phyloP scores from a whole-genome alignment of 2,113 vertebrate genomes.

The Meles meles region DNA sequence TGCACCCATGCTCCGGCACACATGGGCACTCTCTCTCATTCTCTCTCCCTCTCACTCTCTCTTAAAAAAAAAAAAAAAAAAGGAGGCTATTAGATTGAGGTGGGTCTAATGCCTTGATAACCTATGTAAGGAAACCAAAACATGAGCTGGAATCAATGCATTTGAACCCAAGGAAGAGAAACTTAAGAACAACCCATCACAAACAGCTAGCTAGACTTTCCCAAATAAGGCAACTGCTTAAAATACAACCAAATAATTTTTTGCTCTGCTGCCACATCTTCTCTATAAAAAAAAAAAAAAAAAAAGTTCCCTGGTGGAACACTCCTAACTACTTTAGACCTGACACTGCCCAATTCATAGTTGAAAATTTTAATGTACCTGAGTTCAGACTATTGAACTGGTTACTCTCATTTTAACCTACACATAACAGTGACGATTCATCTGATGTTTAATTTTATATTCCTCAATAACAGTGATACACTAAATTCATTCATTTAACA shows the following conservation, averaged over 20 bases:
- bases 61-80: neutral
- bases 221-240: neutral
- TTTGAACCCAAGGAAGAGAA: neutral
- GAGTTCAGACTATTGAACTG: neutral
- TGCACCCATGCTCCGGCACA: rapidly evolving
- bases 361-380: neutral
- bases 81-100: neutral
- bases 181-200: neutral
- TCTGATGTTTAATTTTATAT: neutral
- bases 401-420: neutral
- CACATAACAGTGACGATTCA: neutral
- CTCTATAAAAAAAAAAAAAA: neutral
- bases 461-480: neutral
- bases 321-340: neutral
- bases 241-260: neutral
- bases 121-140: neutral
- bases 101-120: neutral
- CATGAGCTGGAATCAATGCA: neutral
- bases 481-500: neutral
- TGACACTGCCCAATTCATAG: neutral
- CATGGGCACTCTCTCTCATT: neutral
- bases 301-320: neutral
- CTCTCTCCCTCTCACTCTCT: no score
- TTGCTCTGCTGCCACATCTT: neutral
- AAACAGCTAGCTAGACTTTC: neutral